Evolutionary conservation across 2,888 invertebrate genomes (phyloP), one percentile per base, ranked within the genome.

Genomic region (Aelia acuminata): DNA sequence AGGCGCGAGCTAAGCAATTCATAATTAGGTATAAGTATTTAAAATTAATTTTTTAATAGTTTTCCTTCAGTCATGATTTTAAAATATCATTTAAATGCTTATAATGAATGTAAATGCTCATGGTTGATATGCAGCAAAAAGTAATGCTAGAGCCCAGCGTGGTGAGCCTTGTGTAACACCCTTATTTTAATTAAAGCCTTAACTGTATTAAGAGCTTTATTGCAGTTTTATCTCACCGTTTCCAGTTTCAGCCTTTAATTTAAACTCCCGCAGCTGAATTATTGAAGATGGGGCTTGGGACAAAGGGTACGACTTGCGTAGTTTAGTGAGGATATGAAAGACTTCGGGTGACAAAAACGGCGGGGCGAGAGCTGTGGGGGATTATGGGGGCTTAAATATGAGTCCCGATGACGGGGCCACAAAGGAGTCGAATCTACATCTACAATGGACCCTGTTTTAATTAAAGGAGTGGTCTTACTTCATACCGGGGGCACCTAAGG

Each of bases 401-500:
- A 75, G 75, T 75, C 39, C 43, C 75, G 39, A 43, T 75, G 75
- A 75, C 75, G 43, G 39, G 22, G 43, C 4, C 11, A 75, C 75
- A 75, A 75, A 43, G 75, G 75, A 75, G 75, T 75, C 75, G 43
- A 75, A 75, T 75, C 75, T 75, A 22, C 75, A 75, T 75, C 84
- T 49, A 48, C 80, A 31, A 84, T 49, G 26, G 84, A 31, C 84
- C 8, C 48, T 84, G 48, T 84, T 84, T 84, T 84, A 84, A 84
- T 84, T 84, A 84, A 84, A 84, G 84, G 48, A 47, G 48, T 47
- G 48, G 47, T 47, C 84, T 49, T 84, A 22, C 18, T n/a, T 20
- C 20, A n/a, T 2, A 5, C n/a, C 18, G n/a, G n/a, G 47, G 47
- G 0, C 13, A 10, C 22, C 80, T 22, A 31, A 31, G 48, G 47